These are phyloP conservation scores for Monodelphis domestica DNA, from an alignment of 2,797 vertebrate genomes.

Conservation along the genomic window DNA sequence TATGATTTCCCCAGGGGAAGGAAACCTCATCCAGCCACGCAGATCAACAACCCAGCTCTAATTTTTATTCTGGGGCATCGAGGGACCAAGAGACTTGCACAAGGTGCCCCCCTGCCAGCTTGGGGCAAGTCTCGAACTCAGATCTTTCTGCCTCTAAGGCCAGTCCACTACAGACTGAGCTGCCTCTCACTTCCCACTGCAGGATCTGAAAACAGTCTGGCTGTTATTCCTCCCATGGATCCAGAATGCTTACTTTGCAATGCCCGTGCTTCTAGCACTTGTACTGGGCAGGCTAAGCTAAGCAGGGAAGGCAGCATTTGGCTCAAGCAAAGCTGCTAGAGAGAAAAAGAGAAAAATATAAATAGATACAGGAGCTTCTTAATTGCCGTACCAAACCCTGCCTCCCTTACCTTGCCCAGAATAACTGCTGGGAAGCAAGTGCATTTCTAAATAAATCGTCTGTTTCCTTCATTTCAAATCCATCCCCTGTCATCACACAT, in stretches of 20 bases:
- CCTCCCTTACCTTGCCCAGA: not conserved
- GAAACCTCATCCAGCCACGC: not conserved
- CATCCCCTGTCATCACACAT: not conserved
- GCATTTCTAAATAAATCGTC: not conserved
- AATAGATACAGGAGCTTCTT: not conserved
- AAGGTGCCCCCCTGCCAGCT: not conserved
- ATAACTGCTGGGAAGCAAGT: not conserved
- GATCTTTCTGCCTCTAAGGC: not conserved
- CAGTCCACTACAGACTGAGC: not conserved
- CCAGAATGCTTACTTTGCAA: conserved; percentile 3
- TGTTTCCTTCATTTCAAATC: not conserved
- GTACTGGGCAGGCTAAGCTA: not conserved
- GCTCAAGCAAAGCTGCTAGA: not conserved
- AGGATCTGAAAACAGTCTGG: not conserved
- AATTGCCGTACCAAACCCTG: not conserved
- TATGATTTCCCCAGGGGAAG: not conserved
- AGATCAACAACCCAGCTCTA: not conserved
- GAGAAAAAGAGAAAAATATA: not conserved
- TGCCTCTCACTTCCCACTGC: not conserved
- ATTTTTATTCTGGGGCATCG: not conserved
- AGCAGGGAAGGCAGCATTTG: not conserved
- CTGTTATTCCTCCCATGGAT: not conserved
- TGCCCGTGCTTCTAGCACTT: not conserved
- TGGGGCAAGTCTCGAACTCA: not conserved
- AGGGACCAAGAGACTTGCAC: not conserved